phyloP scores from a whole-genome alignment of 2,888 invertebrate genomes.

The Blastobasis lacticolella region DNA sequence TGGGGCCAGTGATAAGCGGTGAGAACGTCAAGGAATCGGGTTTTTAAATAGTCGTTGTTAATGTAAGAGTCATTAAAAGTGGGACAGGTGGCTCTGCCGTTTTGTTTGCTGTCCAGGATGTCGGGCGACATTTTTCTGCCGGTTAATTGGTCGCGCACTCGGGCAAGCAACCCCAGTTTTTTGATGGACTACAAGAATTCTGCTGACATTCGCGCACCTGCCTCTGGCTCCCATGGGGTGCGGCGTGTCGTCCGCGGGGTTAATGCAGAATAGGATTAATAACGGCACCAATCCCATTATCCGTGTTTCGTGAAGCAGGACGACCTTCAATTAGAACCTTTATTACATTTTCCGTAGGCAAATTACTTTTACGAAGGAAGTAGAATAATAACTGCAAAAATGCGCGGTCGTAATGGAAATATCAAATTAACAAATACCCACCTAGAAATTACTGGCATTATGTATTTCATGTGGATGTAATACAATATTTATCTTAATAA shows the following conservation, averaged over 20 bases:
- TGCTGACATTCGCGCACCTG: slow-evolving; percentile 48
- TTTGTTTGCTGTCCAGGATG: slow-evolving; percentile 50
- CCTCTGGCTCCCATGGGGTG: slow-evolving; percentile 22
- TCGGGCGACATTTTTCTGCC: slow-evolving; percentile 59
- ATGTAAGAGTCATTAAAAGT: slow-evolving; percentile 26
- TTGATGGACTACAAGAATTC: slow-evolving; percentile 46
- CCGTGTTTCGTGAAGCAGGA: too few relatives aligned
- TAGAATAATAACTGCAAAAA: too few relatives aligned
- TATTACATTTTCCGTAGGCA: too few relatives aligned
- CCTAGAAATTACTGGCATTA: too few relatives aligned
- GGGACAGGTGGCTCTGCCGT: slow-evolving; percentile 46
- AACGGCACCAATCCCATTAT: too few relatives aligned
- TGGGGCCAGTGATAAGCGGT: background rate
- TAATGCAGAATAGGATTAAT: too few relatives aligned
- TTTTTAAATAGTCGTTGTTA: slow-evolving; percentile 25
- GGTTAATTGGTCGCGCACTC: slow-evolving; percentile 45
- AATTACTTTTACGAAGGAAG: too few relatives aligned
- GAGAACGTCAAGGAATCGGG: background rate
- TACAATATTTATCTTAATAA: background rate
- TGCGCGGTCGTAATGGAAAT: too few relatives aligned
- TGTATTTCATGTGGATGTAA: too few relatives aligned
- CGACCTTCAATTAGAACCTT: too few relatives aligned
- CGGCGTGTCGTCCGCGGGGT: too few relatives aligned
- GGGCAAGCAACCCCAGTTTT: slow-evolving; percentile 53
- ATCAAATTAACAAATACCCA: too few relatives aligned